Percentiles rank a stretch among this genome's conserved stretches.
phyloP scores from a whole-genome alignment of 2,797 vertebrate genomes.

The Sebastes kiyomatsui region DNA sequence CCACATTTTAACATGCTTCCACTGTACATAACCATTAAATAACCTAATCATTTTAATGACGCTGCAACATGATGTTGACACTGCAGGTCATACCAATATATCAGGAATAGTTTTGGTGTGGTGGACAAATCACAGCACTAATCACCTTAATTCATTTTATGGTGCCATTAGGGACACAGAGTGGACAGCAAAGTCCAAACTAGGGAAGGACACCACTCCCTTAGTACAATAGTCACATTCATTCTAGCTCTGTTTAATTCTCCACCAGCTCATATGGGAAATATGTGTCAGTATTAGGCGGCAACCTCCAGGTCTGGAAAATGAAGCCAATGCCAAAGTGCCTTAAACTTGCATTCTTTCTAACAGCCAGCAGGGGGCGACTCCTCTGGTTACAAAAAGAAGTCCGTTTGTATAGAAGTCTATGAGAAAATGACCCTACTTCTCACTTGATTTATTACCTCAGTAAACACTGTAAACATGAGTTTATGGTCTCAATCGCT shows the following conservation, averaged over 20 bases:
- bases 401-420: no score
- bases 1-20: neutral
- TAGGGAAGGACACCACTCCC: neutral
- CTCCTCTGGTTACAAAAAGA: no score
- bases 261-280: neutral
- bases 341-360: no score
- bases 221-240: neutral
- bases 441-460: no score
- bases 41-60: slow-evolving; percentile 9
- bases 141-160: slow-evolving; percentile 31
- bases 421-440: no score
- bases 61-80: neutral
- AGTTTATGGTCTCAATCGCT: no score
- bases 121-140: neutral
- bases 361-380: no score
- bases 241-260: neutral
- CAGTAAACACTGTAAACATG: no score
- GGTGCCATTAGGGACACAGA: neutral
- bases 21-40: neutral
- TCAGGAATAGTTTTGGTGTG: neutral
- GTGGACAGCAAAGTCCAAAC: slow-evolving; percentile 35
- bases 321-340: no score
- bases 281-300: neutral
- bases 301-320: no score
- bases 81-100: neutral